phyloP scores from a whole-genome alignment of 2,888 invertebrate genomes.

The Acronicta aceris region DNA sequence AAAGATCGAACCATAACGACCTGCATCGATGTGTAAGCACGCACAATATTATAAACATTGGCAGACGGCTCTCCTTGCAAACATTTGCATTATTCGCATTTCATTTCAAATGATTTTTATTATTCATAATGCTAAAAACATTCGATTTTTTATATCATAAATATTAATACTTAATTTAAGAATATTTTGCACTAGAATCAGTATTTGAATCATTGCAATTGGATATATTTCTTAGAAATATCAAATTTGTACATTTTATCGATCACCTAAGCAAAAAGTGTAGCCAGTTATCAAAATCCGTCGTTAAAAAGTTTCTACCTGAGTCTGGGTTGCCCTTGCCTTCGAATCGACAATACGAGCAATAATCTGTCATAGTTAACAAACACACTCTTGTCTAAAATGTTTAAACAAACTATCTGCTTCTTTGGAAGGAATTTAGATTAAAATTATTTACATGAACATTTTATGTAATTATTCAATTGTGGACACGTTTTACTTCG shows the following conservation, averaged over 20 bases:
- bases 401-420: slow-evolving; percentile 26
- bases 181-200: not conserved
- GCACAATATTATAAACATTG: slow-evolving; percentile 58
- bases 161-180: not conserved
- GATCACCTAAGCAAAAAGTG: slow-evolving; percentile 33
- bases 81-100: slow-evolving; percentile 51
- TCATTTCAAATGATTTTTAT: slow-evolving; percentile 41
- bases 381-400: slow-evolving; percentile 30
- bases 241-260: slow-evolving; percentile 14
- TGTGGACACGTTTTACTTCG: no score
- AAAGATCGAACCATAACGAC: slow-evolving; percentile 49
- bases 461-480: no score
- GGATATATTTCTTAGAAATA: not conserved
- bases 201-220: not conserved
- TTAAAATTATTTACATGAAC: slow-evolving; percentile 3
- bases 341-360: slow-evolving; percentile 31
- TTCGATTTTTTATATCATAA: not conserved
- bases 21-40: slow-evolving; percentile 55
- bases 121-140: slow-evolving; percentile 1
- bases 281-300: slow-evolving; percentile 38
- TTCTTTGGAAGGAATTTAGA: slow-evolving; percentile 5
- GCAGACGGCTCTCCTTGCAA: slow-evolving; percentile 39
- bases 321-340: slow-evolving; percentile 52
- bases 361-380: slow-evolving; percentile 46
- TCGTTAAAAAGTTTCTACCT: slow-evolving; percentile 51